Evolutionary conservation across 2,888 invertebrate genomes (phyloP).

Genomic region (Himalopsyche tibetana): DNA sequence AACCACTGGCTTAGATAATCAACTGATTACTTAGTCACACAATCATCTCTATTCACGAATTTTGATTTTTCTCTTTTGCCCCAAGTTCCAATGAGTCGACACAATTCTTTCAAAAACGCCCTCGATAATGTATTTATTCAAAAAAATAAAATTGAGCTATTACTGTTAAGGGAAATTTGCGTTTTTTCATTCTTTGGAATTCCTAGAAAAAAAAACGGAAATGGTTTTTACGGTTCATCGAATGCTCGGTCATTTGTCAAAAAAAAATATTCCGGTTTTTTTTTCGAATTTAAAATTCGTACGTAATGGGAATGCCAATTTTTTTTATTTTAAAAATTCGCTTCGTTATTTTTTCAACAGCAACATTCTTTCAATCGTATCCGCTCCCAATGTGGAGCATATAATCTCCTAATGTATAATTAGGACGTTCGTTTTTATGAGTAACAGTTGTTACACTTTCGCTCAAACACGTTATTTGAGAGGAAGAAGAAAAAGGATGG

Average conservation of each 20-base stretch:
- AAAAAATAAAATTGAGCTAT: conserved; percentile 13
- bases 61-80: background rate
- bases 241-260: conserved; percentile 62
- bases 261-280: conserved; percentile 57
- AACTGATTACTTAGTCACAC: no score
- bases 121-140: conserved; percentile 15
- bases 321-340: background rate
- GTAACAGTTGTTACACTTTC: no score
- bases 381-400: no score
- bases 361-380: no score
- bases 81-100: background rate
- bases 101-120: background rate
- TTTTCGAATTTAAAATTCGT: background rate
- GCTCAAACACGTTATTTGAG: no score
- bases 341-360: no score
- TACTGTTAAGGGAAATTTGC: background rate
- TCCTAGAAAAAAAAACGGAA: conserved; percentile 60
- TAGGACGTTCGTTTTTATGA: no score
- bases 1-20: no score
- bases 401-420: no score
- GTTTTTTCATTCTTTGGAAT: conserved; percentile 46
- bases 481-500: no score
- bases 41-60: background rate
- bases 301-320: background rate
- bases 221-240: conserved; percentile 65